phyloP scores from a whole-genome alignment of 2,888 invertebrate species.

The Drepana falcataria region DNA sequence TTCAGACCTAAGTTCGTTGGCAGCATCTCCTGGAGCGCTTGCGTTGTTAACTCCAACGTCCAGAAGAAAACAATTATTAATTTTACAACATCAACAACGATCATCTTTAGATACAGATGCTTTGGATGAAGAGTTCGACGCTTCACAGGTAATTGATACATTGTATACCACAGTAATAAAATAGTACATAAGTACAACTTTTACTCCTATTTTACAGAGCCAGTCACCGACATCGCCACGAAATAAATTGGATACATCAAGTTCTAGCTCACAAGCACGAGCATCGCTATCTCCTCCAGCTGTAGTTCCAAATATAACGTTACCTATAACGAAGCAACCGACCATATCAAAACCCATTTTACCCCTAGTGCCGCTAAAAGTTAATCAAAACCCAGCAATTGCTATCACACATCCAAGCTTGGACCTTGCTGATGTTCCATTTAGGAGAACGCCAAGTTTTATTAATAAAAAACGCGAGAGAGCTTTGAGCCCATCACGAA shows the following conservation, averaged over 20 bases:
- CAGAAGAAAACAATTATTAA: constrained; percentile 85
- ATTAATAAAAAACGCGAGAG: constrained; percentile 73
- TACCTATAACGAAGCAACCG: constrained; percentile 73
- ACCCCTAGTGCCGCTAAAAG: constrained; percentile 46
- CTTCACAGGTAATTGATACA: constrained; percentile 69
- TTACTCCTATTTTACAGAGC: constrained; percentile 41
- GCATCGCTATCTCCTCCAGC: constrained; percentile 69
- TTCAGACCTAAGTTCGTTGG: constrained; percentile 71
- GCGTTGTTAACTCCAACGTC: constrained; percentile 87
- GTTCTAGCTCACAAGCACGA: constrained; percentile 55
- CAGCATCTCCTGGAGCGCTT: constrained; percentile 75
- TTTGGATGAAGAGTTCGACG: constrained; percentile 84
- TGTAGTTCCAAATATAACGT: constrained; percentile 59
- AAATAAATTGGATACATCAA: constrained; percentile 68
- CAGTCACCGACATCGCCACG: constrained; percentile 75
- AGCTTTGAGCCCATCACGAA: constrained; percentile 71
- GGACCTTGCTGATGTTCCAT: constrained; percentile 68
- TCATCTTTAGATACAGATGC: constrained; percentile 92
- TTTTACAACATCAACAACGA: constrained; percentile 90
- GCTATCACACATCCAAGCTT: constrained; percentile 78
- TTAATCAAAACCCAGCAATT: constrained; percentile 73
- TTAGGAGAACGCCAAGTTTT: constrained; percentile 71
- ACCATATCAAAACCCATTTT: constrained; percentile 55
- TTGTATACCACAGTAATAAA: too few species aligned
- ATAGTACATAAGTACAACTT: too few species aligned